These are phyloP conservation scores for Archilochus colubris DNA, from an alignment of 2,113 vertebrate genomes.

Conservation along the genomic window DNA sequence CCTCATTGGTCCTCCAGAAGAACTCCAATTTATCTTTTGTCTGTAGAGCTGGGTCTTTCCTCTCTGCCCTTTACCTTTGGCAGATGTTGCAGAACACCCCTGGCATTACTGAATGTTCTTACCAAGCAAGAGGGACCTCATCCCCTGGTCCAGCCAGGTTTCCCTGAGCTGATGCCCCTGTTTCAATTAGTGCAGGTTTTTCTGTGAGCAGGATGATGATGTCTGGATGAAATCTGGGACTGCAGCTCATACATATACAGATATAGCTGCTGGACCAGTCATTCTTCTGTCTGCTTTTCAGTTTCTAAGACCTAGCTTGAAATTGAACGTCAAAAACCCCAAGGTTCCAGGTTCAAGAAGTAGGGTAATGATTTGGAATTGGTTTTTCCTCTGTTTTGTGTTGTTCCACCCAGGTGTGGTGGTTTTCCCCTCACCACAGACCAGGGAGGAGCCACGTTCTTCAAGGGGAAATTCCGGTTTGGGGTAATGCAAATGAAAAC, in stretches of 20 bases:
- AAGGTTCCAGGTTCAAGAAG: neutral
- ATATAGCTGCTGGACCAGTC: neutral
- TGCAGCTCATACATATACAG: neutral
- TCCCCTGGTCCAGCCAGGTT: neutral
- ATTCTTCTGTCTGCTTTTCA: conserved; percentile 18
- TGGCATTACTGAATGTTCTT: neutral
- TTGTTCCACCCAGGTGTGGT: neutral
- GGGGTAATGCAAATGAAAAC: conserved; percentile 37
- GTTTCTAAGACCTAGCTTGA: neutral
- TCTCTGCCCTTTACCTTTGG: neutral
- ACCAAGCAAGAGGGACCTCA: neutral
- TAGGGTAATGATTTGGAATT: neutral
- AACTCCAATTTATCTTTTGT: neutral
- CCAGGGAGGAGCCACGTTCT: neutral
- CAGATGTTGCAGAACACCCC: neutral
- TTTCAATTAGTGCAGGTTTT: neutral
- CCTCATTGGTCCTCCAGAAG: neutral
- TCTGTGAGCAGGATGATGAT: neutral
- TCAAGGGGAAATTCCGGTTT: conserved; percentile 47
- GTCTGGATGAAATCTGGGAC: neutral
- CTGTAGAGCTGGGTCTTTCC: neutral
- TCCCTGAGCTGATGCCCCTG: neutral
- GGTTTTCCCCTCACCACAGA: neutral
- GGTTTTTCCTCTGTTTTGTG: neutral
- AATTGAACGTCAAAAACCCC: neutral